Evolutionary conservation across 2,888 invertebrate genomes (phyloP).

Genomic region (Agelastica alni): DNA sequence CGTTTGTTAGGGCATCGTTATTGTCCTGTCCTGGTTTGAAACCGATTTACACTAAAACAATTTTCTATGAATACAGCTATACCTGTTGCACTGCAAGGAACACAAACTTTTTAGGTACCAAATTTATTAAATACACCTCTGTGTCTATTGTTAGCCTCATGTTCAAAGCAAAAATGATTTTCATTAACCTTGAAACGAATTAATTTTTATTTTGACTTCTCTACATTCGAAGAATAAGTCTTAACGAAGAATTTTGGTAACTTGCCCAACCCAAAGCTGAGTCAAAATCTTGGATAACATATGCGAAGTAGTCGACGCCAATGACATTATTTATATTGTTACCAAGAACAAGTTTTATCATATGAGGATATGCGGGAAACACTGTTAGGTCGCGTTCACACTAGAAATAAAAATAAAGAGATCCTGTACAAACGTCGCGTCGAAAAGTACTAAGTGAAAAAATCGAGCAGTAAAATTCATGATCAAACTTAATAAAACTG

Average conservation of each 20-base stretch:
- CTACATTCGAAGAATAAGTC: neutral
- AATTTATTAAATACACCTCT: neutral
- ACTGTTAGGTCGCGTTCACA: neutral
- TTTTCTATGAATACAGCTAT: no score
- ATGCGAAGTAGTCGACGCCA: constrained; percentile 1
- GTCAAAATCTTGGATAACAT: neutral
- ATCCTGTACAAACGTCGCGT: no score
- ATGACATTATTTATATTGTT: constrained; percentile 5
- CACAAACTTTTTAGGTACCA: no score
- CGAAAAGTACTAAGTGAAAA: no score
- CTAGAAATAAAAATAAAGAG: no score
- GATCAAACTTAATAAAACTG: no score
- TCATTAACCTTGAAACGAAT: neutral
- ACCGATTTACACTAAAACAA: no score
- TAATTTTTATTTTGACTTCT: neutral
- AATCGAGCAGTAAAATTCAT: no score
- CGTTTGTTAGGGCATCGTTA: no score
- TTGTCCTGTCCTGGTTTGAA: no score
- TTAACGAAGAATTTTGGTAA: neutral
- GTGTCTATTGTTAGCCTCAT: neutral
- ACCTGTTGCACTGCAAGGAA: no score
- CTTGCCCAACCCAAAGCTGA: neutral
- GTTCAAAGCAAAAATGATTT: neutral
- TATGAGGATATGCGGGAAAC: neutral
- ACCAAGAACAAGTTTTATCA: constrained; percentile 1